Base-by-base conservation (phyloP, 2,797 vertebrate species). In the Megalops cyprinoides region DNA sequence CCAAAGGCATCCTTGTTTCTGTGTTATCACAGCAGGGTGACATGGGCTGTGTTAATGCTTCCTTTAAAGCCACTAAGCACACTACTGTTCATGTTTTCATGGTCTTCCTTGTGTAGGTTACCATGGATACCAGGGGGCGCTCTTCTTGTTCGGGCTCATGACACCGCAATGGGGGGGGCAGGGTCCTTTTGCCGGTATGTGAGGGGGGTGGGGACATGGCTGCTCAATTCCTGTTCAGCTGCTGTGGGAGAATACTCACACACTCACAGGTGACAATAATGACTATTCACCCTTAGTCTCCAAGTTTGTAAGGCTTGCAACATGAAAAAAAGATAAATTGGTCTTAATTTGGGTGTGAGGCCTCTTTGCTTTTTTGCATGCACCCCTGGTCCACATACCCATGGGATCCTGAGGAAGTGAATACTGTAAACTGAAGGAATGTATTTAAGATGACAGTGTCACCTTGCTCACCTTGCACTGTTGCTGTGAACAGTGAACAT, bases 71-170 rank as follows among this genome's bases (percentile, higher is more conserved):
- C 10, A 25, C 4, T 79, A 2, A 69, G n/a, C 49, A 51, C 25
- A 46, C 18, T 71, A 46, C 78, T 42, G 46, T 51, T 76, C 12
- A 34, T 8, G 67, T 31, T 78, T 78, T 78, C 28, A 46, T 23
- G 39, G 65, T 71, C 73, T 79, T 79, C 46, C 62, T n/a, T 25
- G 39, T 37, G 44, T 23, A 56, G 48, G 78, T 79, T 73, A 39
- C 65, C 65, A 73, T 79, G 78, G 65, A 71, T 62, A 79, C 78
- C 28, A 37, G 10, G 42, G 5, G 48, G 9, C 44, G 49, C 14
- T 65, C 48, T n/a, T 60, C 34, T 62, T 20, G 3, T 9, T 46
- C 12, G 14, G 60, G 37, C 46, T 20, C 4, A 71, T 44, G 56
- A 28, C 39, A 74, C 18, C 31, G n/a, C n/a, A n/a, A n/a, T n/a